A percentile compares a stretch with the other conserved stretches of the same genome.
These are phyloP conservation scores for Mobula hypostoma DNA, from an alignment of 2,113 vertebrate species.

Conservation along the genomic window DNA sequence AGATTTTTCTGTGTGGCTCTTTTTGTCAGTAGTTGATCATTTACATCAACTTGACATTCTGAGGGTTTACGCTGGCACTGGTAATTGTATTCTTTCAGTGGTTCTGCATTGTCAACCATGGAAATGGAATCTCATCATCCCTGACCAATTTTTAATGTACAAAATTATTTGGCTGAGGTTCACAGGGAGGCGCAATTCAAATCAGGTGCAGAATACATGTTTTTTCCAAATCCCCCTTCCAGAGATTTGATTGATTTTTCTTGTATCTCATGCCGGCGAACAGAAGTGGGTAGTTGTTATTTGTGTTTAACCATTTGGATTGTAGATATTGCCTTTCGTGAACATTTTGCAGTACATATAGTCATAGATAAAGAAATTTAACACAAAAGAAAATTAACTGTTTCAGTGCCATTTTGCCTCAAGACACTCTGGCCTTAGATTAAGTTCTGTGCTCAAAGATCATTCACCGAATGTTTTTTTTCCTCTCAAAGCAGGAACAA, in stretches of 20 bases:
- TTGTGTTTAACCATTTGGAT: constrained; percentile 37
- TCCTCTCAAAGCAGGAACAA: not conserved
- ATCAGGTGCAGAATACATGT: constrained; percentile 98
- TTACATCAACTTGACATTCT: constrained; percentile 99
- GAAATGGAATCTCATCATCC: constrained; percentile 99
- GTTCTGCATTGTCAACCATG: constrained; percentile 99
- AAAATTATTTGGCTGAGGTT: constrained; percentile 99
- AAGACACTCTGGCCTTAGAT: not conserved
- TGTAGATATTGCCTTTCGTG: constrained; percentile 37
- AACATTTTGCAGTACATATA: constrained; percentile 30
- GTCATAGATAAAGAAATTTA: constrained; percentile 34
- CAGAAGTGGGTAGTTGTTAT: constrained; percentile 34
- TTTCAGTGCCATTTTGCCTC: not conserved
- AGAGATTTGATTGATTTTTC: constrained; percentile 64
- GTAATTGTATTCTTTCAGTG: constrained; percentile 99
- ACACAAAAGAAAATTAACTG: constrained; percentile 28
- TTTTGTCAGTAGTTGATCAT: constrained; percentile 88
- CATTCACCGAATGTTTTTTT: not conserved
- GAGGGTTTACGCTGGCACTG: constrained; percentile 98
- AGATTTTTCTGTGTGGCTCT: constrained; percentile 54
- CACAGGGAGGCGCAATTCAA: constrained; percentile 97
- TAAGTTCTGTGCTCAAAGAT: not conserved
- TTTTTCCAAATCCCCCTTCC: constrained; percentile 57
- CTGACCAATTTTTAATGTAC: constrained; percentile 99
- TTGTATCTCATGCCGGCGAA: constrained; percentile 46